phyloP scores from a whole-genome alignment of 2,113 vertebrate species.

The Manacus vitellinus region DNA sequence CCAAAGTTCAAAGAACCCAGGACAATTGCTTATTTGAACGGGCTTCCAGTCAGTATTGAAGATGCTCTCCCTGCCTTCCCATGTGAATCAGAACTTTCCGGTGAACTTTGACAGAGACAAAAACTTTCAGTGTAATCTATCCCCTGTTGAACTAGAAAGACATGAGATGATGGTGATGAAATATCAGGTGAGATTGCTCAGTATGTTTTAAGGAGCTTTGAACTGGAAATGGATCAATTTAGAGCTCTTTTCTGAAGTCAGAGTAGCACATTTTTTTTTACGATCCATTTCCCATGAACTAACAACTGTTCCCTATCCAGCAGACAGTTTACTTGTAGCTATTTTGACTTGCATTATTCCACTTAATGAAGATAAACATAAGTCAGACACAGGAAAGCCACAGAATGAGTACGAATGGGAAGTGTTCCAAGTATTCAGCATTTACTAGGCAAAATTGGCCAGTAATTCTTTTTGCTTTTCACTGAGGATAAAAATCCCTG shows the following conservation, averaged over 20 bases:
- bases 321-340: slow-evolving; percentile 69
- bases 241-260: slow-evolving; percentile 41
- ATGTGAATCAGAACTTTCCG: not conserved
- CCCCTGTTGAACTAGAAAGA: not conserved
- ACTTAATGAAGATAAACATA: slow-evolving; percentile 69
- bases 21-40: not conserved
- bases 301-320: slow-evolving; percentile 53
- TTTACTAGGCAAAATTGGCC: slow-evolving; percentile 56
- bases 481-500: slow-evolving; percentile 44
- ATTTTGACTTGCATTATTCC: slow-evolving; percentile 70
- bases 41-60: not conserved
- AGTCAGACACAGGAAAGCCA: slow-evolving; percentile 69
- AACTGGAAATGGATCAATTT: slow-evolving; percentile 56
- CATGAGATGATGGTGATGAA: not conserved
- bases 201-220: slow-evolving; percentile 27
- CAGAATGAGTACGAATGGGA: slow-evolving; percentile 31
- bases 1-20: slow-evolving; percentile 40
- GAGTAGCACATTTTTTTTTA: slow-evolving; percentile 42
- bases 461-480: slow-evolving; percentile 56
- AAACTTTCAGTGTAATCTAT: not conserved
- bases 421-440: slow-evolving; percentile 59
- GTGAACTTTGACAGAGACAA: not conserved
- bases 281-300: slow-evolving; percentile 55
- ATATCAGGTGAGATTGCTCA: slow-evolving; percentile 39
- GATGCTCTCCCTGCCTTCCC: not conserved